Conservation (phyloP, 2,113 vertebrate species). For the Mungos mungo region DNA sequence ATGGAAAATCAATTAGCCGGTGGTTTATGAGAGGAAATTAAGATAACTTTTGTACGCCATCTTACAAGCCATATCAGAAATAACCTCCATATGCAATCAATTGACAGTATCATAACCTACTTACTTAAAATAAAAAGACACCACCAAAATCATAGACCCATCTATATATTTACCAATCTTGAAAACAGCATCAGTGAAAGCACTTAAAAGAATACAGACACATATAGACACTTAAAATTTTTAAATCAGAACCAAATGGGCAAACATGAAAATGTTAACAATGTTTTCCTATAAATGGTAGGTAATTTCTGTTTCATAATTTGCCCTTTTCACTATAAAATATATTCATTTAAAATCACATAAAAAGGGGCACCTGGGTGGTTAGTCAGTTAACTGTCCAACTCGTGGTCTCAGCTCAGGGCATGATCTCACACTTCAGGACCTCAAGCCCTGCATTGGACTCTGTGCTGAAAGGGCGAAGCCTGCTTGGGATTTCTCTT, state of each 20-base stretch:
- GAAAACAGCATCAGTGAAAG: conserved; percentile 28
- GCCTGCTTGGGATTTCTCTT: no score
- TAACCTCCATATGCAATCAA: conserved; percentile 45
- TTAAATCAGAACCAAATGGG: not conserved
- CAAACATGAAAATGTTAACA: not conserved
- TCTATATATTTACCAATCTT: not conserved
- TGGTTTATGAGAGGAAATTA: conserved; percentile 81
- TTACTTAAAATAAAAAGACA: conserved; percentile 57
- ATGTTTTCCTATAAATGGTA: not conserved
- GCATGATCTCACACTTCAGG: no score
- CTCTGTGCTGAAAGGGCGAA: no score
- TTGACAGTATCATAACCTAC: conserved; percentile 13
- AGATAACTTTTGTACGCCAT: conserved; percentile 78
- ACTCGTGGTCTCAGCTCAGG: no score
- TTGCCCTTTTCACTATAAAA: not conserved
- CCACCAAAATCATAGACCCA: not conserved
- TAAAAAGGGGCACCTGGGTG: not conserved
- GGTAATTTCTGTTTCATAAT: not conserved
- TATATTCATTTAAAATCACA: not conserved
- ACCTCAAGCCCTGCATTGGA: no score
- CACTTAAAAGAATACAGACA: conserved; percentile 33
- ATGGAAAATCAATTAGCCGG: conserved; percentile 85
- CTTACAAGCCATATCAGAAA: conserved; percentile 75
- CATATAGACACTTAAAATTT: not conserved
- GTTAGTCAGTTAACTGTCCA: no score